Percentiles rank a stretch among this genome's conserved stretches.
Conservation (phyloP, 53 echinoderm and acorn worm species). For the Echinometra lucunter region DNA sequence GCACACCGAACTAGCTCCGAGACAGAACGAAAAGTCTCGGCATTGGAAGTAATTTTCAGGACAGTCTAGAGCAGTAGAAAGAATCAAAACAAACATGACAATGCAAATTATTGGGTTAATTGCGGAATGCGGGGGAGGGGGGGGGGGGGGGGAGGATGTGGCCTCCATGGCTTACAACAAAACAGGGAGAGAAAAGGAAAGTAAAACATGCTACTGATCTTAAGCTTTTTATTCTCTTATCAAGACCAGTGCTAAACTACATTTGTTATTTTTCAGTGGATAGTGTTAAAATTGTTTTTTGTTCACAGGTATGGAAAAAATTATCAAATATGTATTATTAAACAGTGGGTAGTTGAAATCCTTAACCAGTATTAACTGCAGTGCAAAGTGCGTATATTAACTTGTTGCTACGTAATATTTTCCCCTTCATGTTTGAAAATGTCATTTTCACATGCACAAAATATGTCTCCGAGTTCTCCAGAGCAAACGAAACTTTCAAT, state of each 20-base stretch:
- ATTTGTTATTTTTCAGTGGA: no score
- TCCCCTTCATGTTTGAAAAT: no score
- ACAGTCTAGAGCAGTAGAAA: slow-evolving; percentile 57
- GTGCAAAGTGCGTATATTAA: no score
- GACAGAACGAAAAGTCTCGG: slow-evolving; percentile 15
- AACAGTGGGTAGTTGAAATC: no score
- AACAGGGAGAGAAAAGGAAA: background rate
- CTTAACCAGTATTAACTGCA: no score
- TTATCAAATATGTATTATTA: no score
- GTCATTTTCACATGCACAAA: no score
- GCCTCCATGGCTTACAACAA: background rate
- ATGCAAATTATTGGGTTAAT: background rate
- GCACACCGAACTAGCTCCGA: slow-evolving; percentile 54
- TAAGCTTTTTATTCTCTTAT: background rate
- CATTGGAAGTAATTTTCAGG: slow-evolving; percentile 66
- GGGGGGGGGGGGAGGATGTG: background rate
- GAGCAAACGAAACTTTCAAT: no score
- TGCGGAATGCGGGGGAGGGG: background rate
- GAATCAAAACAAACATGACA: background rate
- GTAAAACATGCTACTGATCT: background rate
- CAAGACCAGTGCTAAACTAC: background rate
- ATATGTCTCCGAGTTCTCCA: no score
- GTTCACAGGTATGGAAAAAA: no score
- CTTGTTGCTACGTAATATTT: no score
- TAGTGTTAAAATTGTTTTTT: no score